Base-by-base conservation (phyloP, 2,888 invertebrate genomes). In the Escarpia spicata region DNA sequence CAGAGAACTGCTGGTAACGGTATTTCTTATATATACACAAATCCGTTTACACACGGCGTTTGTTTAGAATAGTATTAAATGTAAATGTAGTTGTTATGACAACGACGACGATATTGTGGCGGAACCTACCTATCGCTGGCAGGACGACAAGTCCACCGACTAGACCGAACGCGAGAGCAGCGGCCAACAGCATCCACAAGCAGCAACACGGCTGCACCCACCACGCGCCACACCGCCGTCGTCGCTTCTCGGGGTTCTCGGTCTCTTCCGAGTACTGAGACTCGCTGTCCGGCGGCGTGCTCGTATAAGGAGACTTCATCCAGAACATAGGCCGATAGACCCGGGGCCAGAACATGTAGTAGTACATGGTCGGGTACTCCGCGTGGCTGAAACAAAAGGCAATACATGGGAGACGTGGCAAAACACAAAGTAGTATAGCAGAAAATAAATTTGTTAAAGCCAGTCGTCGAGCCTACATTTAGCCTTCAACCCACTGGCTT, bases 141-240 rank as follows among this genome's bases (percentile, higher is more conserved):
- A 75, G 75, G 75, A 75, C 75, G 75, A 75, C 75, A 75, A 75
- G 75, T 75, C 75, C 75, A 19, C 75, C 75, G 75, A 75, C 19
- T 15, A 75, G 75, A 75, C 75, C 75, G 75, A 75, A 26, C 19
- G 26, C 26, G 19, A 75, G 75, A 19, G 75, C 75, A 19, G 75
- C 26, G 75, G 19, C 75, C 26, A 75, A 19, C 4, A 75, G 75
- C 75, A 26, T 75, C 75, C 19, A 26, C 3, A 75, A 19, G 26
- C 75, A 75, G 26, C 75, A 75, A 26, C 75, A 75, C 19, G 75
- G 75, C 75, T 19, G 26, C 75, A 75, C 75, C 75, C 75, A 75
- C 75, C 75, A 75, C 75, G 75, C 75, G 19, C 75, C 75, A 26
- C 75, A 75, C 75, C 75, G 75, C 26, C 75, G 75, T 19, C 26